Base-by-base conservation (phyloP, 2,797 vertebrate genomes). In the Holocentrus rufus region DNA sequence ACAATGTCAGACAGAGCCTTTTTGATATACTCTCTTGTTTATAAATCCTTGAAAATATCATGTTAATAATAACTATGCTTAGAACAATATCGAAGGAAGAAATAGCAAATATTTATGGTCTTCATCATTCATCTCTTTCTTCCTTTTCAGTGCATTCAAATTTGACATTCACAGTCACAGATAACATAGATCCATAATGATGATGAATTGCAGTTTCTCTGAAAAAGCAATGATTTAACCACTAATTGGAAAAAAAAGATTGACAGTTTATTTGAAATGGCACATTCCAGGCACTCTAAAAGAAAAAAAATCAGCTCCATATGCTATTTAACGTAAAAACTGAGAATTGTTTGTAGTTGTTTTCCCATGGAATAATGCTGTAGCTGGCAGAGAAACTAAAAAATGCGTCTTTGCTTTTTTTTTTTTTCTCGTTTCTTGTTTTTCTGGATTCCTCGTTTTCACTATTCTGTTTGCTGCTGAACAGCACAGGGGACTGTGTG, bases 191-290 rank as follows among this genome's bases (percentile, higher is more conserved):
- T 83, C 79, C 70, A 84, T 89, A 79, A 91, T 53, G 30, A 84
- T 91, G 84, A 92, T 80, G 74, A 80, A 91, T 90, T 74, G 67
- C 74, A 73, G 71, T 77, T 83, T 85, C 65, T 80, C 79, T 70
- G 72, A 72, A 47, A 69, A 49, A 73, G 55, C 54, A 69, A 54
- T 82, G 85, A 90, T 90, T 88, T 76, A 86, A 89, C 62, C 78
- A 68, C 85, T 76, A 85, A 83, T 66, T 69, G 49, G 59, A 23
- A 60, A 76, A 34, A 81, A 88, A 83, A 66, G 42, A 53, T 79
- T 90, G 90, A 89, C 72, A 83, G 78, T 74, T 79, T 89, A 84
- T 89, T 91, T 90, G 81, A 89, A 92, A 90, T 67, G 53, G 80
- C 72, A 85, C 85, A 82, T 92, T 86, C 88, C 85, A 84, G 79